These are phyloP conservation scores for Ptychochromis oligacanthus DNA, from an alignment of 2,113 vertebrate genomes.

Conservation along the genomic window DNA sequence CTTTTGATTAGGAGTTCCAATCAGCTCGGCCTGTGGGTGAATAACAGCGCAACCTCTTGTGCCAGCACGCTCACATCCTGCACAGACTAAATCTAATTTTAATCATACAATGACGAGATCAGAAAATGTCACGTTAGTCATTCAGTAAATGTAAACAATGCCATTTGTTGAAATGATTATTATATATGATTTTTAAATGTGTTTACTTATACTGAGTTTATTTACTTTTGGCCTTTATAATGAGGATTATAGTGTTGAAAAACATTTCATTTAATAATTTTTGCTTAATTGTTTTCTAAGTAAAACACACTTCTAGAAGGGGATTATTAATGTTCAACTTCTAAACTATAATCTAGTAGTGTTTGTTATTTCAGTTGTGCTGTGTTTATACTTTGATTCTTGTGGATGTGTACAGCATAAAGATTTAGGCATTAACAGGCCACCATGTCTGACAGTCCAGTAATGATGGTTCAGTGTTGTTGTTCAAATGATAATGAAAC, in stretches of 20 bases:
- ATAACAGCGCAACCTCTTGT: background rate
- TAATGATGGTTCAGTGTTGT: background rate
- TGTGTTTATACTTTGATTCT: background rate
- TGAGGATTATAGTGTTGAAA: background rate
- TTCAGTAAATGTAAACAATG: background rate
- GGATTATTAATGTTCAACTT: no score
- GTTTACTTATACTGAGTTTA: background rate
- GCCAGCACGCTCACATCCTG: background rate
- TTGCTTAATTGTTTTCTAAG: background rate
- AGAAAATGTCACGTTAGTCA: background rate
- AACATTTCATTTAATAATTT: background rate
- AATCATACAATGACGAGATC: background rate
- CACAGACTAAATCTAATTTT: background rate
- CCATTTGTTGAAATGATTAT: background rate
- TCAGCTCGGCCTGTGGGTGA: constrained; percentile 29
- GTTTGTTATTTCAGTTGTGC: background rate
- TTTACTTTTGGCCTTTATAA: no score
- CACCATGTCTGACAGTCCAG: no score
- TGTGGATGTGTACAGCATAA: background rate
- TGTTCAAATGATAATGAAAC: background rate
- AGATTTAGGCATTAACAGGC: background rate
- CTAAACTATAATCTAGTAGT: background rate
- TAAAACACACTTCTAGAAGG: background rate
- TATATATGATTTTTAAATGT: background rate
- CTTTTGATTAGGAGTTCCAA: constrained; percentile 48